Base-by-base conservation (phyloP, 2,888 invertebrate genomes). In the Chymomyza procnemis region DNA sequence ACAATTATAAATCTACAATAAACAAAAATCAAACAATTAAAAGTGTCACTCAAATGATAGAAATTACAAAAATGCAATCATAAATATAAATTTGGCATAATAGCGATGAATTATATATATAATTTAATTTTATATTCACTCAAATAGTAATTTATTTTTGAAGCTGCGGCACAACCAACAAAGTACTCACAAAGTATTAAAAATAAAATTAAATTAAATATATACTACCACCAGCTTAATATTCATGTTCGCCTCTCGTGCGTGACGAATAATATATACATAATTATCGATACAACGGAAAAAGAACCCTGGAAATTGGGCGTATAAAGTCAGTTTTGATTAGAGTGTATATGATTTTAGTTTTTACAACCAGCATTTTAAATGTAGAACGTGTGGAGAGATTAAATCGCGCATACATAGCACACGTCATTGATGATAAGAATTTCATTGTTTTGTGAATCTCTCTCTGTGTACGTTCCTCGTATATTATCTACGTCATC, bases 161-260 rank as follows among this genome's bases (percentile, higher is more conserved):
- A 41, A 34, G 12, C 34, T 12, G 34, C 12, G 34, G 12, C 34
- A 41, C 3, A 5, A 12, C 34, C 1, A 1, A 41, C 2, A 41
- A 41, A 1, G 9, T 41, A 41, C 12, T 12, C 34, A 41, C 9
- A 12, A 12, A 41, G 34, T 12, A 41, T n/a, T 50, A 16, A 18
- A 21, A 54, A 54, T 14, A 54, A 18, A 54, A 54, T 6, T 21
- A 54, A 22, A 18, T 14, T 18, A 54, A 18, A n/a, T 47, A 47
- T 1, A 47, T 47, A 47, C 5, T 16, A 26, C 6, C 9, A 26
- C 6, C 9, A 58, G 12, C 19, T 56, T 26, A 56, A 64, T 69
- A 76, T 71, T 73, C 82, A 76, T 82, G 72, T 64, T 75, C 26
- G 47, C 68, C 61, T 69, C 67, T 67, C 74, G 78, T 73, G 80